phyloP scores from a whole-genome alignment of 2,888 invertebrate species.

The Trissolcus brochymenae region DNA sequence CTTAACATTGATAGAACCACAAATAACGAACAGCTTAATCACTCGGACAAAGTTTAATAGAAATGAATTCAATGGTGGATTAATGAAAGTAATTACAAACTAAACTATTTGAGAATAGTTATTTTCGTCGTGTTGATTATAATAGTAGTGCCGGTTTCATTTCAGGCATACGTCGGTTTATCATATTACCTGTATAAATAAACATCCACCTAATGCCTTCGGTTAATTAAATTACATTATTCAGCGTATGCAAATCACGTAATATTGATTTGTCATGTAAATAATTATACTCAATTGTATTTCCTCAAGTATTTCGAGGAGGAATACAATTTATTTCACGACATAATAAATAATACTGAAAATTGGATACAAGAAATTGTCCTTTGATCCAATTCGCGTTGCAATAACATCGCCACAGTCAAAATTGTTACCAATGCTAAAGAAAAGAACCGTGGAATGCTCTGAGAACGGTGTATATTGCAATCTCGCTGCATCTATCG shows the following conservation, averaged over 20 bases:
- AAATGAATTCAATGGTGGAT: too few relatives aligned
- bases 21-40: too few relatives aligned
- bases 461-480: slow-evolving; percentile 94
- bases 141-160: background rate
- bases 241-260: background rate
- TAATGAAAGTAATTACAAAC: too few relatives aligned
- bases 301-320: background rate
- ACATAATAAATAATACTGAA: background rate
- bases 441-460: slow-evolving; percentile 93
- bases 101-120: too few relatives aligned
- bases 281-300: too few relatives aligned
- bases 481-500: slow-evolving; percentile 89
- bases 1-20: background rate
- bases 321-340: background rate
- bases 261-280: background rate
- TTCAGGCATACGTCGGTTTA: background rate
- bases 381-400: background rate
- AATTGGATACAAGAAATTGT: background rate
- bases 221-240: slow-evolving; percentile 13
- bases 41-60: too few relatives aligned
- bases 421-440: slow-evolving; percentile 84
- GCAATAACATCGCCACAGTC: background rate
- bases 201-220: slow-evolving; percentile 5
- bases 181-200: background rate
- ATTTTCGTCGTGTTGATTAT: too few relatives aligned